Base-by-base conservation (phyloP, 2,888 invertebrate genomes). In the Cryptosula pallasiana region DNA sequence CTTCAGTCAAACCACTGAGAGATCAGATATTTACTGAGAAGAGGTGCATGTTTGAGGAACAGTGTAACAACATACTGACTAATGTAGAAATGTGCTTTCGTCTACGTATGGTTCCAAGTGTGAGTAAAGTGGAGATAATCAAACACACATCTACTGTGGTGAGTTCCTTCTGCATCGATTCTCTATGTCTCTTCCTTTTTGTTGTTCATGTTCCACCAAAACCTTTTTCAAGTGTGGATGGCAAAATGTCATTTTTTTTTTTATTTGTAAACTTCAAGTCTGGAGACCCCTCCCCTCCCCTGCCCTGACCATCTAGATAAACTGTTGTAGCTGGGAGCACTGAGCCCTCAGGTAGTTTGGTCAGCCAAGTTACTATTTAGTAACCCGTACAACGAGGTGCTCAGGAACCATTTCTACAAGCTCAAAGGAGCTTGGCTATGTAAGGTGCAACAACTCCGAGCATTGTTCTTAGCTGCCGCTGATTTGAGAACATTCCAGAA, bases 401-500 rank as follows among this genome's bases (percentile, higher is more conserved):
- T 57, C 25, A 57, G n/a, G 25, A 23, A 57, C n/a, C 57, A 57
- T 23, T 57, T 57, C 57, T 23, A 5, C n/a, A 57, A 57, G 25
- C 20, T 57, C 3, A 57, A 57, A 23, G 25, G 25, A 25, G 57
- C 57, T 5, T 57, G 57, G 57, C 57, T 57, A 23, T 16, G 5
- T 57, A 57, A 57, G 57, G 57, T 57, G 25, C 9, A 57, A 25
- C 20, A 25, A 57, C 57, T 57, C n/a, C 20, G 57, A 57, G 13
- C 57, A 16, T 25, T 57, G 5, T 57, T 57, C 57, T 57, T 57
- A 23, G 5, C 57, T 57, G 57, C 57, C 5, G 57, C 57, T 23
- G 57, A 57, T 9, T 23, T 57, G n/a, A 57, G 57, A 57, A 57
- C 57, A 5, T 57, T 16, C 57, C 57, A 57, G 57, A 57, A 57